Evolutionary conservation across 2,113 vertebrate genomes (phyloP), one percentile per base, ranked within the genome.

Genomic region (Sigmodon hispidus): DNA sequence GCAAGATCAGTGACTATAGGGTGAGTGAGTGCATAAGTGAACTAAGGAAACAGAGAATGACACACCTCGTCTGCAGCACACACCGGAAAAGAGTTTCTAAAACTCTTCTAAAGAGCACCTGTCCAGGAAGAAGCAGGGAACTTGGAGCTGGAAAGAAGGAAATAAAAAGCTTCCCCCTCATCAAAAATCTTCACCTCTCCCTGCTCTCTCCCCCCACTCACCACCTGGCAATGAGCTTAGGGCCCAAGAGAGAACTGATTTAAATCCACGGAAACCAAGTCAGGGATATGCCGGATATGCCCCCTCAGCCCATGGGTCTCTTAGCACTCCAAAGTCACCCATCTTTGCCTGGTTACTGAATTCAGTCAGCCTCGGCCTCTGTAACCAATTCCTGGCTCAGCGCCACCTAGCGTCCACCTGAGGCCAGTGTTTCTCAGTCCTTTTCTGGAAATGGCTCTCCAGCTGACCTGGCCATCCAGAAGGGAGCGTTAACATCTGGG

Each of bases 251-350:
- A 76, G 5, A 5, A 75, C 36, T 40, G 15, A 43, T 94, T 29
- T 92, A 48, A 80, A 50, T 34, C 43, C 15, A 31, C 31, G 94
- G 55, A 79, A 52, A 73, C 22, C 40, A 21, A 11, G 24, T 36
- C 34, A 9, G 0, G 2, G 4, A 61, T 63, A 40, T 0, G 11
- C 7, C 0, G 2, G 4, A 61, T 63, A 40, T 0, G 11, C 7
- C 63, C 26, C 36, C 31, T n/a, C 50, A 22, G 12, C 29, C 48
- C 45, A 4, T 45, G 4, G 17, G 69, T 50, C 57, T 16, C 65
- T 4, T 17, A 31, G 19, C 19, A 24, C 52, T 16, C 40, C 45
- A 43, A 43, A 45, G 31, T 40, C 36, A 8, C 31, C 1, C 16
- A 36, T 29, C n/a, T 81, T 55, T 43, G 7, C 11, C 36, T 17